phyloP scores from a whole-genome alignment of 2,797 vertebrate genomes.

The Hemibagrus guttatus region DNA sequence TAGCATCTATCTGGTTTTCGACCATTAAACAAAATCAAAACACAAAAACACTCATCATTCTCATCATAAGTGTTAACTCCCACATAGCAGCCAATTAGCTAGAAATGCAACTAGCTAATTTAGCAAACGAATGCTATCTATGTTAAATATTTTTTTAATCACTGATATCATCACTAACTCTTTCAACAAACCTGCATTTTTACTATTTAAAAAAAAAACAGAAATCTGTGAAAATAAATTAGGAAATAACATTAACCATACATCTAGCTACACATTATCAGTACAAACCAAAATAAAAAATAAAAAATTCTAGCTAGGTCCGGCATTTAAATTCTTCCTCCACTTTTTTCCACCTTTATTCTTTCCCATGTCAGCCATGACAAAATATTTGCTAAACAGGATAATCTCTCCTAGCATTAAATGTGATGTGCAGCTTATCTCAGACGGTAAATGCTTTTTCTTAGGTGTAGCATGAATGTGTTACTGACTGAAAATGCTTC shows the following conservation, averaged over 20 bases:
- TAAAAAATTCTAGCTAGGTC: no score
- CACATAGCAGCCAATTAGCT: not conserved
- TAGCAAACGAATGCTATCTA: not conserved
- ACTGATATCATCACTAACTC: not conserved
- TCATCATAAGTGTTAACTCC: not conserved
- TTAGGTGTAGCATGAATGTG: conserved; percentile 81
- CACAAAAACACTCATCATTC: not conserved
- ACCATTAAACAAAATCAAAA: not conserved
- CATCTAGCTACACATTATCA: not conserved
- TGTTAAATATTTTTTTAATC: not conserved
- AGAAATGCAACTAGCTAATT: not conserved
- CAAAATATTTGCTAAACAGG: conserved; percentile 79
- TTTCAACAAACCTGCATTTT: no score
- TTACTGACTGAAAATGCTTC: conserved; percentile 81
- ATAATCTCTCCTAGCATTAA: conserved; percentile 78
- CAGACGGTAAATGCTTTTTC: conserved; percentile 60
- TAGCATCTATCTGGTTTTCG: not conserved
- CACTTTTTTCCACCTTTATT: not conserved
- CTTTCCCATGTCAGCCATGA: not conserved
- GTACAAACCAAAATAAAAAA: not conserved
- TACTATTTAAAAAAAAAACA: not conserved
- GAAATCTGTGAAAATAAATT: not conserved
- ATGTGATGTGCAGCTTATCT: conserved; percentile 69
- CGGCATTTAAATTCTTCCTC: not conserved
- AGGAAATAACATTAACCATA: not conserved